Evolutionary conservation across 2,888 invertebrate species (phyloP).

Genomic region (Monochamus alternatus): DNA sequence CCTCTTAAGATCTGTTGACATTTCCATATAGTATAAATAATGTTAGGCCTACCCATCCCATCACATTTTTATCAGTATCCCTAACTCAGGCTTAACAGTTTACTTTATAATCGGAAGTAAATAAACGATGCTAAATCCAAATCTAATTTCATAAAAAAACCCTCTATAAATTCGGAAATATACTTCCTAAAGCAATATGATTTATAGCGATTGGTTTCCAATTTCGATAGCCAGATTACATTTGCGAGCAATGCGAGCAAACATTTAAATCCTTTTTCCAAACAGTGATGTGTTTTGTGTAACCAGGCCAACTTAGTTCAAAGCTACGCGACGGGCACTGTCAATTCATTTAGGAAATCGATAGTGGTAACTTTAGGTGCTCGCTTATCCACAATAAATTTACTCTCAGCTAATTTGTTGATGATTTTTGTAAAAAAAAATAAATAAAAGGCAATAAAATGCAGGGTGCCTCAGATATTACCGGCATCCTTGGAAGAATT

Average conservation of each 20-base stretch:
- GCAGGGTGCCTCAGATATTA: no score
- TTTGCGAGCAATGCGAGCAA: constrained; percentile 15
- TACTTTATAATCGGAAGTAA: constrained; percentile 3
- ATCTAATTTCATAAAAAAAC: constrained; percentile 9
- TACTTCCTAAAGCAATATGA: constrained; percentile 24
- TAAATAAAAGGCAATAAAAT: no score
- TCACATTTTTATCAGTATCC: neutral
- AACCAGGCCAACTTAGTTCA: constrained; percentile 3
- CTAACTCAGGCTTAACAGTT: constrained; percentile 10
- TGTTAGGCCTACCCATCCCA: neutral
- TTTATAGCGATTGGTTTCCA: constrained; percentile 23
- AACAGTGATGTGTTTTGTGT: constrained; percentile 12
- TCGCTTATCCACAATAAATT: neutral
- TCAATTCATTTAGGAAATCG: neutral
- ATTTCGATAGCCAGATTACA: constrained; percentile 20
- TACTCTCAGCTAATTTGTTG: neutral
- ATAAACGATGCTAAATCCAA: constrained; percentile 14
- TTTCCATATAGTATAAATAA: neutral
- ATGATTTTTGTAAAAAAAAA: neutral
- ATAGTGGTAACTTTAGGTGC: neutral
- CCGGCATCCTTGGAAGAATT: no score
- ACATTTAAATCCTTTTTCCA: constrained; percentile 21
- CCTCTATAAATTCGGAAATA: constrained; percentile 10
- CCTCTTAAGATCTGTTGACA: neutral
- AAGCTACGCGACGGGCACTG: neutral